Evolutionary conservation across 2,888 invertebrate genomes (phyloP).

Genomic region (Ariolimax columbianus): DNA sequence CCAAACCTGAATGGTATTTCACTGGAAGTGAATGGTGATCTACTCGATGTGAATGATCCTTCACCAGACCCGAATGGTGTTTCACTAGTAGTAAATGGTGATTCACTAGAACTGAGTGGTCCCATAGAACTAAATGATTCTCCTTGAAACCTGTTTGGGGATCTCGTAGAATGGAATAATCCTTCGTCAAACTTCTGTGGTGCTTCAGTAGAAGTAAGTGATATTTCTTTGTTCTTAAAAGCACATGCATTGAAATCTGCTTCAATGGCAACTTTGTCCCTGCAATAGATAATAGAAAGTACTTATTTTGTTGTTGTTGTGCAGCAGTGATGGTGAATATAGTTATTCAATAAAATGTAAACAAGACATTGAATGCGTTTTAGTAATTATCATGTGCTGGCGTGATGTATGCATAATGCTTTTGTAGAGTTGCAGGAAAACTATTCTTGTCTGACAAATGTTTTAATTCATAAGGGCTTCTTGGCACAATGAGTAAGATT

Average conservation of each 20-base stretch:
- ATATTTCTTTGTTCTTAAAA: background rate
- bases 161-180: background rate
- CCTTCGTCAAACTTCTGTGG: background rate
- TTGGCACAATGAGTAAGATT: no score
- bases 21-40: background rate
- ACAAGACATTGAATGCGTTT: no score
- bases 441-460: no score
- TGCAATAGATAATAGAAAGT: conserved; percentile 1
- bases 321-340: no score
- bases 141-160: background rate
- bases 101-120: background rate
- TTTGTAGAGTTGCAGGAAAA: no score
- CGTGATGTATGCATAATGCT: no score
- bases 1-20: background rate
- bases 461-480: no score
- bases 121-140: background rate
- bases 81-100: background rate
- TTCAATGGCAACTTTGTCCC: background rate
- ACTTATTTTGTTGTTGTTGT: no score
- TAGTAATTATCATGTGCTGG: no score
- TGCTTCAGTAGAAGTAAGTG: background rate
- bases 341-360: no score
- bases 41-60: background rate
- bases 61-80: background rate
- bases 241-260: background rate